Evolutionary conservation across 2,113 vertebrate genomes (phyloP).

Genomic region (Odocoileus virginianus): DNA sequence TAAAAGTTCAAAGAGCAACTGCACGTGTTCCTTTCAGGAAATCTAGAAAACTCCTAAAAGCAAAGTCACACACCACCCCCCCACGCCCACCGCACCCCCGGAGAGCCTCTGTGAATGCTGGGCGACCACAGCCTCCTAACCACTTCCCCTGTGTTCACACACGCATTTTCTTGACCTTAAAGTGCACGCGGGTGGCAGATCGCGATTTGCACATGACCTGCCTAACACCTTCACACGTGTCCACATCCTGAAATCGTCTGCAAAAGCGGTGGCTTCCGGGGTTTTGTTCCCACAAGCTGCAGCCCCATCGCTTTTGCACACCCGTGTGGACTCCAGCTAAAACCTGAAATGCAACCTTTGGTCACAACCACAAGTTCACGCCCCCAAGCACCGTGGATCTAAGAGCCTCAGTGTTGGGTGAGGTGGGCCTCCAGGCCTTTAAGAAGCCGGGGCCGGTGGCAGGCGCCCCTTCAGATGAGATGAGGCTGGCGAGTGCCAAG

Average conservation of each 20-base stretch:
- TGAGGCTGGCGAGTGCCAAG: rapidly evolving
- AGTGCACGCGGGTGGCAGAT: rapidly evolving
- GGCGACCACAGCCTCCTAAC: background rate
- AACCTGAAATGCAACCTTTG: background rate
- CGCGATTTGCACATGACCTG: rapidly evolving
- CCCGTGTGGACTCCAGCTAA: background rate
- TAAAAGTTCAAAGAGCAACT: background rate
- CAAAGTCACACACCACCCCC: rapidly evolving
- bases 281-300: too few species aligned
- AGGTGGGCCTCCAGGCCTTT: background rate
- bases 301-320: background rate
- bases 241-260: background rate
- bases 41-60: background rate
- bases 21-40: background rate
- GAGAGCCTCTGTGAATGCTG: rapidly evolving
- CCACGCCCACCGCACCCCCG: rapidly evolving
- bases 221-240: background rate
- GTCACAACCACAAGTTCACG: background rate
- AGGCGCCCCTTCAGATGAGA: background rate
- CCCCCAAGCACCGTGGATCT: background rate
- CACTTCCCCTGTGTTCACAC: background rate
- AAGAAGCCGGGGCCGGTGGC: background rate
- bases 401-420: background rate
- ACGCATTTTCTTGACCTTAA: background rate
- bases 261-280: background rate